phyloP scores from a whole-genome alignment of 92 coral and sea anemone genomes.

The Umimayanthus chanpuru region DNA sequence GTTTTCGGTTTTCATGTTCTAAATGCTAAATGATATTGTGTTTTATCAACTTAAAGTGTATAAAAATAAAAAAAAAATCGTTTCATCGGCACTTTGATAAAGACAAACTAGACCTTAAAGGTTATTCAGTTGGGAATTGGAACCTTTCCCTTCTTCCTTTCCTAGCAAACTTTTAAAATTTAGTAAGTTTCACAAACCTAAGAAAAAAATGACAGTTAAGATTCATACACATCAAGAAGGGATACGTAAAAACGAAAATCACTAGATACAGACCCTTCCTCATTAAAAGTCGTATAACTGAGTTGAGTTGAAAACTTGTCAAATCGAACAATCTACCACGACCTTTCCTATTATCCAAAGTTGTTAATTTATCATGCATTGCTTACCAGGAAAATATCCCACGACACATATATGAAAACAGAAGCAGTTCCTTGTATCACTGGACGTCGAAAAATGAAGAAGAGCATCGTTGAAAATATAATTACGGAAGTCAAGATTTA shows the following conservation, averaged over 20 bases:
- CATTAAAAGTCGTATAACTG: no score
- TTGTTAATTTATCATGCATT: not conserved
- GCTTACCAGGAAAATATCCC: not conserved
- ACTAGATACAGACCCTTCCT: no score
- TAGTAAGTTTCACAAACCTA: no score
- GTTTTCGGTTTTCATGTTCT: no score
- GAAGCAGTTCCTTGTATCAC: not conserved
- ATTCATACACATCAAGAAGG: no score
- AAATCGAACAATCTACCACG: not conserved
- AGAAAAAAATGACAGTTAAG: not conserved
- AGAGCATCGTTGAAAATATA: not conserved
- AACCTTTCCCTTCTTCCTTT: not conserved
- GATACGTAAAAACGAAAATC: no score
- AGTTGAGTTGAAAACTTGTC: not conserved
- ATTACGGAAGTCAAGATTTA: not conserved
- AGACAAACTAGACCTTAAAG: no score
- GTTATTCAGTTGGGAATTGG: not conserved
- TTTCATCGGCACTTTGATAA: no score
- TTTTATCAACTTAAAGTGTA: no score
- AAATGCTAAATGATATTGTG: no score
- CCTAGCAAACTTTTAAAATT: not conserved
- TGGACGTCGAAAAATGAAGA: not conserved
- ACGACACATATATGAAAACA: not conserved
- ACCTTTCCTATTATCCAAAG: not conserved
- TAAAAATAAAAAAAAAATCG: no score